A percentile compares a stretch with the other conserved stretches of the same genome.
Conservation (phyloP, 2,113 vertebrate genomes). For the Muntiacus reevesi region DNA sequence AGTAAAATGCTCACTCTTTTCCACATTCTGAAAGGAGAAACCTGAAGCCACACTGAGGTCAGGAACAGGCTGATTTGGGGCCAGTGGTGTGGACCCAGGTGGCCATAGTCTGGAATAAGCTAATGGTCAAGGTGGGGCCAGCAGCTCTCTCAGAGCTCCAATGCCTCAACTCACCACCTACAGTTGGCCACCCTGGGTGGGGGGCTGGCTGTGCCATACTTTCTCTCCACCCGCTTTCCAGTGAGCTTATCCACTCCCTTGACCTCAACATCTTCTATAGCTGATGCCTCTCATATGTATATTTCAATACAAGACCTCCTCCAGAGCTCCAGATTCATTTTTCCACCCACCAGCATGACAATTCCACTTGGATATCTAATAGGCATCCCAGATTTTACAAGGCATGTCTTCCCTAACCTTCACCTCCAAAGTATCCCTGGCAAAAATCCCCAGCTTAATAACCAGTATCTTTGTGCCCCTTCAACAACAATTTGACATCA, state of each 20-base stretch:
- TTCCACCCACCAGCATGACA: background rate
- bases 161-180: background rate
- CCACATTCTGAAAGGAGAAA: background rate
- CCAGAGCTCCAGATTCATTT: background rate
- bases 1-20: background rate
- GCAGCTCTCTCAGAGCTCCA: background rate
- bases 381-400: background rate
- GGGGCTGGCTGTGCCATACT: no score
- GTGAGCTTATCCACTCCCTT: background rate
- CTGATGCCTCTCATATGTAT: background rate
- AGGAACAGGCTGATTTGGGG: background rate
- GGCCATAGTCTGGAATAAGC: background rate
- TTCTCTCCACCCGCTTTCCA: background rate
- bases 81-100: background rate
- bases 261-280: background rate
- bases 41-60: background rate
- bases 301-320: background rate
- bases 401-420: background rate
- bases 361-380: background rate
- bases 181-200: background rate
- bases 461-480: background rate
- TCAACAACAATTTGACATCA: background rate
- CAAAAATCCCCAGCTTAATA: background rate
- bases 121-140: background rate
- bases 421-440: background rate